Conservation (phyloP, 2,888 invertebrate genomes). For the Drosophila demipolita region DNA sequence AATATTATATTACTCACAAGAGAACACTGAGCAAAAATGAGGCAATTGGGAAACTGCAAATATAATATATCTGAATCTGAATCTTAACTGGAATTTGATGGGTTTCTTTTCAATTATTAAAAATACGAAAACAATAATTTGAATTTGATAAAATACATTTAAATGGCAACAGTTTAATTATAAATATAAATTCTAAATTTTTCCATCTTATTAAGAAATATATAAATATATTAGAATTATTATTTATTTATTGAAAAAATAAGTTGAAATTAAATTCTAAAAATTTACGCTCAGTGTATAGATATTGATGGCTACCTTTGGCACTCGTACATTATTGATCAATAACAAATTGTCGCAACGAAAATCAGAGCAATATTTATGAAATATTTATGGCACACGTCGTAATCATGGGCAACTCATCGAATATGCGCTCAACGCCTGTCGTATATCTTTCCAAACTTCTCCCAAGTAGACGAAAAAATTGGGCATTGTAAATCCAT, state of each 20-base stretch:
- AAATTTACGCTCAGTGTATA: conserved; percentile 39
- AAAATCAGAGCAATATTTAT: conserved; percentile 82
- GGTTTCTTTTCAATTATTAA: no score
- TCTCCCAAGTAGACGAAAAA: conserved; percentile 79
- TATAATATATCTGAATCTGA: no score
- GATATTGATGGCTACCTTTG: conserved; percentile 15
- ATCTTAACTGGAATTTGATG: no score
- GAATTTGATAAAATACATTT: not conserved
- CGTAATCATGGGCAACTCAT: conserved; percentile 81
- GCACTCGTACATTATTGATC: conserved; percentile 69
- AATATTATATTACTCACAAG: not conserved
- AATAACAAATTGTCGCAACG: conserved; percentile 73
- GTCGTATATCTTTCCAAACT: conserved; percentile 77
- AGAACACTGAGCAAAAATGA: conserved; percentile 32
- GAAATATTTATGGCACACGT: conserved; percentile 76
- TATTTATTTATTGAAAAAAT: fast-evolving
- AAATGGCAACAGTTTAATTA: not conserved
- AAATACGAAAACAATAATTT: no score
- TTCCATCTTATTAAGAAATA: not conserved
- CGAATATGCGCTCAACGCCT: conserved; percentile 58
- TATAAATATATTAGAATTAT: no score
- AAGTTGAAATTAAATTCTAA: not conserved
- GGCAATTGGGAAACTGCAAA: not conserved
- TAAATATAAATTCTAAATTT: not conserved
- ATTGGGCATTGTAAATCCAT: conserved; percentile 80